A percentile compares a stretch with the other conserved stretches of the same genome.
Conservation (phyloP, 2,113 vertebrate genomes). For the Ameiurus melas region DNA sequence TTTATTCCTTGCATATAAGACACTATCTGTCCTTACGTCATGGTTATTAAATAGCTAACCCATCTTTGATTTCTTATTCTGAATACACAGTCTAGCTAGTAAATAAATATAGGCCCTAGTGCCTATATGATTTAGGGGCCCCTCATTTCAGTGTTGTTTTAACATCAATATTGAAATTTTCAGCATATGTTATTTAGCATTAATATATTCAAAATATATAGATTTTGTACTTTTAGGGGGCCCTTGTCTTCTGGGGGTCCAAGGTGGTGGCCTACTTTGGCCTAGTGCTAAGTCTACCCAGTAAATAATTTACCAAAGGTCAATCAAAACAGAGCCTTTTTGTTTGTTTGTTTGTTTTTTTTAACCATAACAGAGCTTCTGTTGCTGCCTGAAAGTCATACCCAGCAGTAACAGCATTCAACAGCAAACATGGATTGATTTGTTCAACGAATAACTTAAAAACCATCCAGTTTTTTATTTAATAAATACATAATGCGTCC, state of each 20-base stretch:
- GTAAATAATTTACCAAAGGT: not conserved
- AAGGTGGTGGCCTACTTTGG: too few relatives aligned
- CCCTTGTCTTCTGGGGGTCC: too few relatives aligned
- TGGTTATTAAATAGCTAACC: not conserved
- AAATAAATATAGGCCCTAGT: not conserved
- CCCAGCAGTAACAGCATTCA: not conserved
- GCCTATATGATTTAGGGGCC: not conserved
- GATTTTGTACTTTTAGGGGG: too few relatives aligned
- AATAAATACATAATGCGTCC: not conserved
- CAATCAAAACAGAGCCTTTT: not conserved
- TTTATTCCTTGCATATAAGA: not conserved
- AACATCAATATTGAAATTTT: too few relatives aligned
- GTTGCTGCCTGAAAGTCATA: not conserved
- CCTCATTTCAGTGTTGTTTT: too few relatives aligned
- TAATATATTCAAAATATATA: too few relatives aligned
- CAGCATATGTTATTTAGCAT: too few relatives aligned
- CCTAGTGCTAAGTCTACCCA: too few relatives aligned
- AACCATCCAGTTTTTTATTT: not conserved
- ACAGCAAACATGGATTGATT: not conserved
- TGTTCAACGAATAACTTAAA: not conserved
- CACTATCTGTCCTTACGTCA: not conserved
- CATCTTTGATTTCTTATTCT: not conserved
- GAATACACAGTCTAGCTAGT: not conserved
- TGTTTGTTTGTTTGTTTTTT: not conserved
- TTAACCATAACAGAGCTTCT: not conserved